Conservation (phyloP, 2,113 vertebrate species). For the Bubalus kerabau region DNA sequence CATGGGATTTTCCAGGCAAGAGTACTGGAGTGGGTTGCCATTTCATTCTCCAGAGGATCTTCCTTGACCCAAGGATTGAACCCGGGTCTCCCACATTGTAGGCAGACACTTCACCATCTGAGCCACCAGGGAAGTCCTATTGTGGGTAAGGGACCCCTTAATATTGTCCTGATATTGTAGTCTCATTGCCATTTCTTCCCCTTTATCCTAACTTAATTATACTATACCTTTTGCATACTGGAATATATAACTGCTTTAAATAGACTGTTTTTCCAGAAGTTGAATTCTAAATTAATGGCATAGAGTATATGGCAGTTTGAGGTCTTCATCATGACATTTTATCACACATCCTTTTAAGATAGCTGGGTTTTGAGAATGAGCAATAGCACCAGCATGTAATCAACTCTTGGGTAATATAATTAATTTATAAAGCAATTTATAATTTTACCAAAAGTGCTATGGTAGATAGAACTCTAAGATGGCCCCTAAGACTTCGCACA, state of each 20-base stretch:
- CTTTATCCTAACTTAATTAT: background rate
- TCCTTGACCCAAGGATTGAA: background rate
- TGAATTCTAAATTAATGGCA: background rate
- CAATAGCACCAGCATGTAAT: background rate
- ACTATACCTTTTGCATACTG: background rate
- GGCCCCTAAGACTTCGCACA: background rate
- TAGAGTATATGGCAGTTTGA: background rate
- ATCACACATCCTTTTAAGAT: background rate
- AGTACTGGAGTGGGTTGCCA: background rate
- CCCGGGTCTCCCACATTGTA: background rate
- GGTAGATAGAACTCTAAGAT: background rate
- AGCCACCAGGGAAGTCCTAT: background rate
- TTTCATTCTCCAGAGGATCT: background rate
- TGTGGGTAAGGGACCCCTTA: background rate
- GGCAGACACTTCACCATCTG: background rate
- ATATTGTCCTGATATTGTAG: background rate
- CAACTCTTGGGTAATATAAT: background rate
- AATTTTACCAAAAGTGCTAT: background rate
- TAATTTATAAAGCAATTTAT: background rate
- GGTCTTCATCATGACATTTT: background rate
- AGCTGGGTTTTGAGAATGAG: constrained; percentile 1
- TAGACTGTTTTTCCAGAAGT: background rate
- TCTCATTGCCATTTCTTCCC: background rate
- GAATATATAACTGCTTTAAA: background rate
- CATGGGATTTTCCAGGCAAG: background rate